Evolutionary conservation across 2,888 invertebrate genomes (phyloP).

Genomic region (Amphipyra tragopoginis): DNA sequence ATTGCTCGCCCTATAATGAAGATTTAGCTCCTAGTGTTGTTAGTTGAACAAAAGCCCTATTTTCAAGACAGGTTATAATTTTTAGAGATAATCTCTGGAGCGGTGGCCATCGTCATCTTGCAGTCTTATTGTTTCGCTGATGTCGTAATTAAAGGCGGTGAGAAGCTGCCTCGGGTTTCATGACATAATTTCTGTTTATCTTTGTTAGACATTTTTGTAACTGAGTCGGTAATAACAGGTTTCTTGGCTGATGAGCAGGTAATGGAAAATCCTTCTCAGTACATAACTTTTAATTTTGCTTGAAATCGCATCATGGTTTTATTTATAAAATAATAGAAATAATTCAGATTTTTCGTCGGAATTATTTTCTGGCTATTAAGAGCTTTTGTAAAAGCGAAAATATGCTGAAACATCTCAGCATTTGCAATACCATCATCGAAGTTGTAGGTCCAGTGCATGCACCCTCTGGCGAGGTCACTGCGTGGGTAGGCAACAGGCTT

Average conservation of each 20-base stretch:
- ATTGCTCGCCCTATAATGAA: constrained; percentile 81
- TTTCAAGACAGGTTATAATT: constrained; percentile 77
- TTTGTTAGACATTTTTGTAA: constrained; percentile 28
- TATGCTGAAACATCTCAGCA: constrained; percentile 35
- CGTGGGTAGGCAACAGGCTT: constrained; percentile 81
- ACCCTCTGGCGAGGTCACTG: constrained; percentile 77
- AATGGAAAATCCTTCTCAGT: constrained; percentile 1
- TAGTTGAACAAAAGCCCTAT: constrained; percentile 74
- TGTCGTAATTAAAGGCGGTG: constrained; percentile 51
- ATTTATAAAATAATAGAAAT: background rate
- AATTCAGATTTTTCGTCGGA: background rate
- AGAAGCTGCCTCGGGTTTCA: constrained; percentile 38
- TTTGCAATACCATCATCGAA: constrained; percentile 61
- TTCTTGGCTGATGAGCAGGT: constrained; percentile 23
- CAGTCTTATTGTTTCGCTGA: constrained; percentile 63
- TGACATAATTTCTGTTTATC: constrained; percentile 37
- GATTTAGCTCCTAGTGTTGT: constrained; percentile 80
- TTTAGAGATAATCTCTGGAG: constrained; percentile 77
- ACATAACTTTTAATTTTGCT: background rate
- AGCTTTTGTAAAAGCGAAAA: constrained; percentile 1
- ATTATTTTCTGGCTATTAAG: background rate
- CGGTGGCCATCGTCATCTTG: constrained; percentile 77
- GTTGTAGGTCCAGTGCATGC: constrained; percentile 64
- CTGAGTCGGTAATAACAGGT: constrained; percentile 25
- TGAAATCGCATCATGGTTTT: background rate